Evolutionary conservation across 2,113 vertebrate genomes (phyloP).

Genomic region (Leuciscus idus): DNA sequence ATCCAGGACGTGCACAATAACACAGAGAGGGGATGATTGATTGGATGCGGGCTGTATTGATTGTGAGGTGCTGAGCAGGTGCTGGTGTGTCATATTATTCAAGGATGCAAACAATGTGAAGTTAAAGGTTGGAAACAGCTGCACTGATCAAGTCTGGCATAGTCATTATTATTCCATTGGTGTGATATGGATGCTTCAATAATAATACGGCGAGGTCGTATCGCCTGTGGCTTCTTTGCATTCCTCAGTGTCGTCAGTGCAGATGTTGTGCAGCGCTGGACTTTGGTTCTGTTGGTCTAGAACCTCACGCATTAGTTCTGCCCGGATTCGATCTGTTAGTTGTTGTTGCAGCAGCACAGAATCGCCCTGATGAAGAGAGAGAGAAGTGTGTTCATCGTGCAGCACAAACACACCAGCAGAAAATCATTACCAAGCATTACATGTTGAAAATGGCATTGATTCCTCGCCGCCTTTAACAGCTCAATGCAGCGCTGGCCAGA

Average conservation of each 20-base stretch:
- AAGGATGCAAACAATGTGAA: conserved; percentile 39
- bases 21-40: neutral
- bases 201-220: neutral
- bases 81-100: neutral
- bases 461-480: neutral
- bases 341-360: neutral
- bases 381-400: neutral
- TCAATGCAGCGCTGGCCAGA: conserved; percentile 5
- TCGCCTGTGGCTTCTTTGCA: conserved; percentile 12
- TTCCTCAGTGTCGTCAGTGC: conserved; percentile 24
- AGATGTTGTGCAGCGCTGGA: conserved; percentile 2
- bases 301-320: neutral
- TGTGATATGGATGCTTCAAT: neutral
- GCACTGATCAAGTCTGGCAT: neutral
- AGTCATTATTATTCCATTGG: neutral
- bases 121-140: conserved; percentile 34
- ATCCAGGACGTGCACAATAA: neutral
- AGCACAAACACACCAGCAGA: neutral
- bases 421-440: neutral
- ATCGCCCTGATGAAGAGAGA: neutral
- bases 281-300: neutral
- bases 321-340: neutral
- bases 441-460: conserved; percentile 8
- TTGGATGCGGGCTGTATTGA: neutral
- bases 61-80: neutral